These are phyloP conservation scores for Drosophila acutilabella DNA, from an alignment of 2,888 invertebrate genomes.

Conservation along the genomic window DNA sequence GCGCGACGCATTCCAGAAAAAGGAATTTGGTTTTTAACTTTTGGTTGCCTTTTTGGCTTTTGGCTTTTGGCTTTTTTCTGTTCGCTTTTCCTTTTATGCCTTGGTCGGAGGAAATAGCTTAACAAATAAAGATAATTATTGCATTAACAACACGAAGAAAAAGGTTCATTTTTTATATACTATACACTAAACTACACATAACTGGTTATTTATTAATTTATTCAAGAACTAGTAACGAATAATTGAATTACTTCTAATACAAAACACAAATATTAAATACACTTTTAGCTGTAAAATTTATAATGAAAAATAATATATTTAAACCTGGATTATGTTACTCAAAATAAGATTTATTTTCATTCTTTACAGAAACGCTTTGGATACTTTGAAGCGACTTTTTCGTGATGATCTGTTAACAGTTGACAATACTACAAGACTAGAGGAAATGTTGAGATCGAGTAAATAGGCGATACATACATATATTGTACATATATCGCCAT, in stretches of 20 bases:
- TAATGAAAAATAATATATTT: too few species aligned
- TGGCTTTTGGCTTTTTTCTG: slow-evolving; percentile 55
- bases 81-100: slow-evolving; percentile 45
- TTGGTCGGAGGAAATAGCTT: slow-evolving; percentile 37
- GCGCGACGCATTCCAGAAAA: slow-evolving; percentile 60
- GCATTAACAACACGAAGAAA: slow-evolving; percentile 36
- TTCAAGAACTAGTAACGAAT: too few species aligned
- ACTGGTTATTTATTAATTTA: too few species aligned
- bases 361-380: slow-evolving; percentile 32
- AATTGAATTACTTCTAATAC: too few species aligned
- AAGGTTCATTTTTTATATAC: too few species aligned
- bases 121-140: slow-evolving; percentile 64
- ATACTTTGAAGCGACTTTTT: slow-evolving; percentile 6
- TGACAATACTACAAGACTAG: slow-evolving; percentile 48
- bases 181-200: not conserved
- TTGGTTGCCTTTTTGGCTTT: slow-evolving; percentile 57
- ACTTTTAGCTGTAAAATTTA: not conserved
- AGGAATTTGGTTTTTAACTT: slow-evolving; percentile 59
- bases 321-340: too few species aligned
- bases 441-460: slow-evolving; percentile 34
- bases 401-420: slow-evolving; percentile 37
- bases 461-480: slow-evolving; percentile 8
- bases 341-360: not conserved
- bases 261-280: too few species aligned
- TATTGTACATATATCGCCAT: slow-evolving; percentile 23